phyloP scores from a whole-genome alignment of 2,888 invertebrate species.

The Clunio marinus region DNA sequence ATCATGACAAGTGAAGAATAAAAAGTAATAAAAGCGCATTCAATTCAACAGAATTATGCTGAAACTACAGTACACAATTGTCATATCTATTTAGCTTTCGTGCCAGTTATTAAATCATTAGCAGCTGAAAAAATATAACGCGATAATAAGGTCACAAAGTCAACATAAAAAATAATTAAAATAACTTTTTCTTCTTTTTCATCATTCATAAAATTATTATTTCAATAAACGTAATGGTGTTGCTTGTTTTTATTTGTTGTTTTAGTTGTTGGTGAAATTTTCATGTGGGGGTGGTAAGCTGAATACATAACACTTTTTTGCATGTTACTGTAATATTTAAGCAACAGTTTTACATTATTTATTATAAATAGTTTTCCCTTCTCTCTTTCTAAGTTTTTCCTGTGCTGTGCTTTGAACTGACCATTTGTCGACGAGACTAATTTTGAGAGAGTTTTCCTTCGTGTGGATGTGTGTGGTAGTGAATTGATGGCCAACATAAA shows the following conservation, averaged over 20 bases:
- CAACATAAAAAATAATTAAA: slow-evolving; percentile 35
- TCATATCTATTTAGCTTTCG: slow-evolving; percentile 12
- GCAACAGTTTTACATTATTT: slow-evolving; percentile 39
- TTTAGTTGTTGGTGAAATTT: not conserved
- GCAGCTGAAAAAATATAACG: slow-evolving; percentile 8
- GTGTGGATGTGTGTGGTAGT: not conserved
- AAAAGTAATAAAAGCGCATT: too few species aligned
- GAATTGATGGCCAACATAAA: not conserved
- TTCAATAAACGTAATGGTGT: slow-evolving; percentile 14
- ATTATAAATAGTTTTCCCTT: not conserved
- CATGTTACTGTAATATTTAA: slow-evolving; percentile 31
- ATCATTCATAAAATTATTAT: slow-evolving; percentile 6
- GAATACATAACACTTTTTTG: slow-evolving; percentile 10
- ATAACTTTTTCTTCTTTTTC: not conserved
- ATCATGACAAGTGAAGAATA: too few species aligned
- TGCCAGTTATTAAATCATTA: slow-evolving; percentile 34
- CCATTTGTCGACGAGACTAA: not conserved
- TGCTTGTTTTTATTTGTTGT: not conserved
- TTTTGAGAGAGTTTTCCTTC: too few species aligned
- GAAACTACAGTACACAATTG: too few species aligned
- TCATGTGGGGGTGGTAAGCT: not conserved
- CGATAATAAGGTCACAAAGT: slow-evolving; percentile 26
- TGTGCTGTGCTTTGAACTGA: not conserved
- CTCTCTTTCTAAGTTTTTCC: not conserved
- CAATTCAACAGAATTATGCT: too few species aligned